Base-by-base conservation (phyloP, 2,113 vertebrate genomes). In the Chinchilla lanigera region DNA sequence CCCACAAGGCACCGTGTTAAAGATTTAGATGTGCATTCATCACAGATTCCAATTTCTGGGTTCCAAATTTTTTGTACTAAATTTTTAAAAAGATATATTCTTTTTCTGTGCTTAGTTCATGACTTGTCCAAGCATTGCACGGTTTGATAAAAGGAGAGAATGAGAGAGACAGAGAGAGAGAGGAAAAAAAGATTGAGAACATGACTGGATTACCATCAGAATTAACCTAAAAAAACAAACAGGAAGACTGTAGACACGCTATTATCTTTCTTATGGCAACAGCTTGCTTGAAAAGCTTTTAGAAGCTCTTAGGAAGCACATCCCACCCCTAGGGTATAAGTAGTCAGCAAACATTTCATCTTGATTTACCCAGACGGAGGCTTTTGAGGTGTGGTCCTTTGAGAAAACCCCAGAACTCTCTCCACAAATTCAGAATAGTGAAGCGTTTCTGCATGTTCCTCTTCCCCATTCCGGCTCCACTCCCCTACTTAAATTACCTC, bases 1-100 rank as follows among this genome's bases (percentile, higher is more conserved):
- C 92, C 86, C 52, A 12, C 47, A 78, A 78, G 92, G 92, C 65
- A 9, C 71, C n/a, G 13, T 28, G 92, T 97, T 90, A 96, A 97
- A 97, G 88, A 97, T 97, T 95, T 93, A 96, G 54, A 90, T 86
- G 58, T 94, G 20, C 58, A 73, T 90, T 95, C 77, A 84, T 98
- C 94, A 89, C 12, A 95, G 63, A 80, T 67, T 81, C 69, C 56
- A 71, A 47, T 90, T 80, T 94, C 95, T 85, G 50, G 71, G 61
- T 92, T 92, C 92, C 90, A 94, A 97, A 93, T 92, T 95, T 92
- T n/a, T 20, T 41, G 60, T 80, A 89, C 88, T 97, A 54, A 96
- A 96, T 93, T 85, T 96, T 98, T 97, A 22, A 89, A 65, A 86
- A 88, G 69, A 89, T 73, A 89, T 69, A 91, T 95, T 97, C 50